phyloP scores from a whole-genome alignment of 2,113 vertebrate genomes.

The Gyps fulvus region DNA sequence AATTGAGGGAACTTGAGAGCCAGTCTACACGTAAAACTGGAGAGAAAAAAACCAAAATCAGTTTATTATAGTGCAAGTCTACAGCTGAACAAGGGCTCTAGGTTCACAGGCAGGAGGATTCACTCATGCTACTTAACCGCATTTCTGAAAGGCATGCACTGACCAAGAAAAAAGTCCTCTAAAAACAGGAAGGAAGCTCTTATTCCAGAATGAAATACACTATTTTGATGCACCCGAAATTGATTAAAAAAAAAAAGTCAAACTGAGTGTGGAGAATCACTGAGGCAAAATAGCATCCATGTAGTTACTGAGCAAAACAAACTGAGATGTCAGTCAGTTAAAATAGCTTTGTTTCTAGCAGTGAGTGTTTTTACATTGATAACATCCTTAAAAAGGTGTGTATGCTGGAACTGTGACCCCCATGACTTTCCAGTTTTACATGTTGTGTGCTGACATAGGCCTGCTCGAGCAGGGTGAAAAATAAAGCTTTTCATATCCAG shows the following conservation, averaged over 20 bases:
- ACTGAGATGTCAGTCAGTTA: not conserved
- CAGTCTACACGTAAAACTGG: not conserved
- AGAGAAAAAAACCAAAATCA: not conserved
- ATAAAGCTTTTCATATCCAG: not conserved
- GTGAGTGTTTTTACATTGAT: not conserved
- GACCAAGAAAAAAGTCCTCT: not conserved
- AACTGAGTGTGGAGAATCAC: not conserved
- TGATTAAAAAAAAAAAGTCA: not conserved
- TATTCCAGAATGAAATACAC: not conserved
- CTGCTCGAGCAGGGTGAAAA: not conserved
- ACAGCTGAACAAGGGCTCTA: not conserved
- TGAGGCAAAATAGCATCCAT: not conserved
- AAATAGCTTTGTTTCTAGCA: not conserved
- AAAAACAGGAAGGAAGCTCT: not conserved
- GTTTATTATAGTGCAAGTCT: not conserved
- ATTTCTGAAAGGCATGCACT: not conserved
- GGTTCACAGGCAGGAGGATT: not conserved
- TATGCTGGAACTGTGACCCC: not conserved
- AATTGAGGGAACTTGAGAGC: not conserved
- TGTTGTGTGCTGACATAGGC: not conserved
- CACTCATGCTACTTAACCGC: not conserved
- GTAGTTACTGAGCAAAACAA: not conserved
- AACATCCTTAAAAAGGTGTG: not conserved
- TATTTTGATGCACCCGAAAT: not conserved
- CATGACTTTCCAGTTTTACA: not conserved